Percentiles rank a stretch among this genome's conserved stretches.
Evolutionary conservation across 2,797 vertebrate species (phyloP).

Genomic region (Mus spretus): DNA sequence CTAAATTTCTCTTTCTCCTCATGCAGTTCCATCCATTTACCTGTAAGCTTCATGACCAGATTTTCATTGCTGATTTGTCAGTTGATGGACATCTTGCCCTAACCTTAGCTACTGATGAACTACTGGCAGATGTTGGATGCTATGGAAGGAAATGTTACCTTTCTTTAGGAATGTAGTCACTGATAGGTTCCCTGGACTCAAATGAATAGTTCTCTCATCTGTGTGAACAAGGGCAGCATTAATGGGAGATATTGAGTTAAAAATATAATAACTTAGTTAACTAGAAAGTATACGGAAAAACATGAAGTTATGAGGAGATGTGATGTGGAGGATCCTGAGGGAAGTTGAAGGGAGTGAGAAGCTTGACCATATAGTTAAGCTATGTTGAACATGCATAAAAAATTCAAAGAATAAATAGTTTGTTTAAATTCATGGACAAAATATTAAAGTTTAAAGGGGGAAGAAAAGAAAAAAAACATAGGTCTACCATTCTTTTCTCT

Average conservation of each 20-base stretch:
- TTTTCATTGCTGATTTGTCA: not conserved
- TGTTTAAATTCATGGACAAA: not conserved
- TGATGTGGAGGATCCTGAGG: not conserved
- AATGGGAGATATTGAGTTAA: not conserved
- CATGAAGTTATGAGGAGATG: not conserved
- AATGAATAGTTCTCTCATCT: not conserved
- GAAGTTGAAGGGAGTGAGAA: not conserved
- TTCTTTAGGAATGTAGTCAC: not conserved
- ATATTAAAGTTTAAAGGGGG: not conserved
- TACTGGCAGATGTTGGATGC: not conserved
- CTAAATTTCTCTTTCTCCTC: not conserved
- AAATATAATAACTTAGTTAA: too few relatives aligned
- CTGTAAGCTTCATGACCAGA: too few relatives aligned
- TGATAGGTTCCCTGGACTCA: not conserved
- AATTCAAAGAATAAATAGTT: not conserved
- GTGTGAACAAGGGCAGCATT: not conserved
- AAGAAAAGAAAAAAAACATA: not conserved
- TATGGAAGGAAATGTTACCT: not conserved
- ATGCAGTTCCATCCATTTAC: too few relatives aligned
- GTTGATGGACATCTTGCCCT: not conserved
- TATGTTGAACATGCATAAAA: not conserved
- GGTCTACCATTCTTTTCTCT: not conserved
- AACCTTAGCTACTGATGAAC: not conserved
- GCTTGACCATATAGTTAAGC: not conserved
- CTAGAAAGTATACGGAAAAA: not conserved